These are phyloP conservation scores for Microtus oregoni DNA, from an alignment of 2,113 vertebrate species.

Conservation along the genomic window DNA sequence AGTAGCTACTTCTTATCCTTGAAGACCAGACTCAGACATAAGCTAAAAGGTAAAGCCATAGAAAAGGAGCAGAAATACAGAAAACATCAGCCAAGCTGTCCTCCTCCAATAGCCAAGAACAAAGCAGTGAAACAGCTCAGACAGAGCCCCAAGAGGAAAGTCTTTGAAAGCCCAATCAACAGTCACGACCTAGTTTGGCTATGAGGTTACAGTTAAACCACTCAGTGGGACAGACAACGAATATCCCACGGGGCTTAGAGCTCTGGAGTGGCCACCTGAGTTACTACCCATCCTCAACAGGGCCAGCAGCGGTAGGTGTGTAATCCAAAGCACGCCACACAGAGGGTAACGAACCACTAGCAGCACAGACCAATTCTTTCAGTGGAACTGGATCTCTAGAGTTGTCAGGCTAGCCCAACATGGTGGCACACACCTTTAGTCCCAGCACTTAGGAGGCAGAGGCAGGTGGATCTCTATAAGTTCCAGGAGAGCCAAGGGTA, in stretches of 20 bases:
- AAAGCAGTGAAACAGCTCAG: not conserved
- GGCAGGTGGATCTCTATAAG: not conserved
- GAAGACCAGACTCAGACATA: not conserved
- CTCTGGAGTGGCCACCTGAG: not conserved
- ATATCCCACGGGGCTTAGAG: not conserved
- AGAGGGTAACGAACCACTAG: not conserved
- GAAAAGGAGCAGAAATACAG: not conserved
- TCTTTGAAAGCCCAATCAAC: not conserved
- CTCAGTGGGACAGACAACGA: not conserved
- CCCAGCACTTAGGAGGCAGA: not conserved
- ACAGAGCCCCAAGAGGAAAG: not conserved
- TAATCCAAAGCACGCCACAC: not conserved
- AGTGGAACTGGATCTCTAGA: not conserved
- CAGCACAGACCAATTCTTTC: not conserved
- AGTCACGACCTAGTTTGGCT: not conserved
- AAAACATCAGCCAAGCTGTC: not conserved
- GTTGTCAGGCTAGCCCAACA: not conserved
- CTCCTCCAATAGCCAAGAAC: not conserved
- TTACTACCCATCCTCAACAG: not conserved
- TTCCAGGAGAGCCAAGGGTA: not conserved
- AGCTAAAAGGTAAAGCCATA: not conserved
- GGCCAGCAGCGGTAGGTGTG: not conserved
- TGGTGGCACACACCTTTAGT: not conserved
- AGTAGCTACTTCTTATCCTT: not conserved
- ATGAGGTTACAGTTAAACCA: not conserved